These are phyloP conservation scores for Serinus canaria DNA, from an alignment of 2,113 vertebrate species.

Conservation along the genomic window DNA sequence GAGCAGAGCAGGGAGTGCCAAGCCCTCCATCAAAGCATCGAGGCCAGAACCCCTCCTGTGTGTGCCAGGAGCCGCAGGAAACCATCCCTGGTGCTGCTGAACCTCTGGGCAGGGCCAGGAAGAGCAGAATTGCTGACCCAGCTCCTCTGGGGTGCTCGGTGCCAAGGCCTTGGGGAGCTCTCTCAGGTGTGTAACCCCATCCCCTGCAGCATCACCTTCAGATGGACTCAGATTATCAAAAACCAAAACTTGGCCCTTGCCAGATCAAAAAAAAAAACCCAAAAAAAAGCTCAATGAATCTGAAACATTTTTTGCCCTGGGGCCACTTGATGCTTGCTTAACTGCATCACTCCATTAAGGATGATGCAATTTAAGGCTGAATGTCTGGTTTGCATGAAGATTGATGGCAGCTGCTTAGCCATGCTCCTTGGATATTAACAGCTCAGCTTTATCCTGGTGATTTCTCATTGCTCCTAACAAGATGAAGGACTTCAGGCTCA, in stretches of 20 bases:
- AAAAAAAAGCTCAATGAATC: not conserved
- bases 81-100: not conserved
- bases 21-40: not conserved
- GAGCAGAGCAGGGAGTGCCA: not conserved
- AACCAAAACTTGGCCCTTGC: not conserved
- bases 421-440: slow-evolving; percentile 14
- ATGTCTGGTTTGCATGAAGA: slow-evolving; percentile 43
- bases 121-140: not conserved
- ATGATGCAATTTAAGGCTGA: not conserved
- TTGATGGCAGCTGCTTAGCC: slow-evolving; percentile 20
- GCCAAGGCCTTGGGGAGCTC: not conserved
- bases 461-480: slow-evolving; percentile 3
- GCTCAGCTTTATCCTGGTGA: not conserved
- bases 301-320: not conserved
- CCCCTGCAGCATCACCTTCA: not conserved
- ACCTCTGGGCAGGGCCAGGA: not conserved
- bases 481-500: not conserved
- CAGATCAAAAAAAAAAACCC: not conserved
- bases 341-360: slow-evolving; percentile 23
- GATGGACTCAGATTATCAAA: not conserved
- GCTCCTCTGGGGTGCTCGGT: not conserved
- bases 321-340: slow-evolving; percentile 15
- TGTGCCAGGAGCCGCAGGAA: not conserved
- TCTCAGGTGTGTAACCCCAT: rapidly evolving
- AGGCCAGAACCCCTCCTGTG: not conserved